phyloP scores from a whole-genome alignment of 2,888 invertebrate genomes.

The Euplagia quadripunctaria region DNA sequence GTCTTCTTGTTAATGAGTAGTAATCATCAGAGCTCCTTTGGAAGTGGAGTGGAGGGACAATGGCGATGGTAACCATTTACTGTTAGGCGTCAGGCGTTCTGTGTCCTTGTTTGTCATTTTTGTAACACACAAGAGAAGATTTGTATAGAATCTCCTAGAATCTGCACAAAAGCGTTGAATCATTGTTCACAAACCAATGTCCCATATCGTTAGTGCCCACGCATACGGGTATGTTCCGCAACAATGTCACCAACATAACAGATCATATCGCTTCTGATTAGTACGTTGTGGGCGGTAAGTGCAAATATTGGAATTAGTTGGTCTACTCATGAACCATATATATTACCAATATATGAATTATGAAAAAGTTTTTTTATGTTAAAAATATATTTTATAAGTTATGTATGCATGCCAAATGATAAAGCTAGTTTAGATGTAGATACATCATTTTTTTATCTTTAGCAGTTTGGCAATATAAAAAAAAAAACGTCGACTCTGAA shows the following conservation, averaged over 20 bases:
- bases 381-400: too few relatives aligned
- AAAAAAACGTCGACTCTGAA: too few relatives aligned
- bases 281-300: conserved; percentile 36
- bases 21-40: too few relatives aligned
- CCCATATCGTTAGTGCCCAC: conserved; percentile 20
- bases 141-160: neutral
- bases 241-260: conserved; percentile 36
- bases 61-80: too few relatives aligned
- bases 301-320: conserved; percentile 33
- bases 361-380: neutral
- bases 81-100: too few relatives aligned
- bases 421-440: too few relatives aligned
- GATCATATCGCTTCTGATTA: conserved; percentile 50
- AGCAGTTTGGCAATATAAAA: too few relatives aligned
- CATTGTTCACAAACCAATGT: conserved; percentile 6
- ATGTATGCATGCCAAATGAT: too few relatives aligned
- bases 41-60: too few relatives aligned
- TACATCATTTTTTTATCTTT: too few relatives aligned
- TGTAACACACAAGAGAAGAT: neutral
- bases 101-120: too few relatives aligned
- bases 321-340: conserved; percentile 17
- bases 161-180: neutral
- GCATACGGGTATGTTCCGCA: conserved; percentile 31
- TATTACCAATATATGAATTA: conserved; percentile 2
- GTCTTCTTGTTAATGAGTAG: too few relatives aligned